These are phyloP conservation scores for Meiosimyza decipiens DNA, from an alignment of 2,888 invertebrate species.

Conservation along the genomic window DNA sequence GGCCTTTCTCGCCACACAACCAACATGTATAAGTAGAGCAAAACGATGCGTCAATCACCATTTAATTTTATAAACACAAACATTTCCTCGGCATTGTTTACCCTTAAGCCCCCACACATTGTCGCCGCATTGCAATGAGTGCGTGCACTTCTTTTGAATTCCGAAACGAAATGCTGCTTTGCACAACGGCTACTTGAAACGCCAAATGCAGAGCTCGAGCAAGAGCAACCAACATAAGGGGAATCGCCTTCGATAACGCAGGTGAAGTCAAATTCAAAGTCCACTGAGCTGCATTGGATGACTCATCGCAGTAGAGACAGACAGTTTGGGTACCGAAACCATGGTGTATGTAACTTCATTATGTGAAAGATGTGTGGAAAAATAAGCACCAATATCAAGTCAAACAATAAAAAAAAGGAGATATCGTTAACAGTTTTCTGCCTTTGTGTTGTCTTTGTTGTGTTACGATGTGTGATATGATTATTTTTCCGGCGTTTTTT, in stretches of 20 bases:
- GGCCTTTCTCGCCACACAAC: too few relatives aligned
- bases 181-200: slow-evolving; percentile 14
- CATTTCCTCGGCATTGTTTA: neutral
- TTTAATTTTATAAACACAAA: slow-evolving; percentile 13
- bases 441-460: too few relatives aligned
- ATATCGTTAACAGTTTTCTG: slow-evolving; percentile 29
- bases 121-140: neutral
- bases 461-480: slow-evolving; percentile 24
- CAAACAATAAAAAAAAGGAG: slow-evolving; percentile 20
- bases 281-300: slow-evolving; percentile 15
- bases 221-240: neutral
- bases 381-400: slow-evolving; percentile 18
- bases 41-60: slow-evolving; percentile 29
- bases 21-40: neutral
- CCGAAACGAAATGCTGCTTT: neutral
- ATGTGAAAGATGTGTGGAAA: slow-evolving; percentile 5
- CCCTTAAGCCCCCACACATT: neutral
- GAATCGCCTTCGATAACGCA: slow-evolving; percentile 17
- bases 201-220: neutral
- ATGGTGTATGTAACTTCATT: neutral
- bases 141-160: slow-evolving; percentile 13
- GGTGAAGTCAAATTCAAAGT: slow-evolving; percentile 29
- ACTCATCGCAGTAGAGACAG: slow-evolving; percentile 25
- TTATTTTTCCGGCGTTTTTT: slow-evolving; percentile 24
- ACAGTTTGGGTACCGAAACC: slow-evolving; percentile 5